These are phyloP conservation scores for Aphyosemion australe DNA, from an alignment of 2,113 vertebrate genomes.

Conservation along the genomic window DNA sequence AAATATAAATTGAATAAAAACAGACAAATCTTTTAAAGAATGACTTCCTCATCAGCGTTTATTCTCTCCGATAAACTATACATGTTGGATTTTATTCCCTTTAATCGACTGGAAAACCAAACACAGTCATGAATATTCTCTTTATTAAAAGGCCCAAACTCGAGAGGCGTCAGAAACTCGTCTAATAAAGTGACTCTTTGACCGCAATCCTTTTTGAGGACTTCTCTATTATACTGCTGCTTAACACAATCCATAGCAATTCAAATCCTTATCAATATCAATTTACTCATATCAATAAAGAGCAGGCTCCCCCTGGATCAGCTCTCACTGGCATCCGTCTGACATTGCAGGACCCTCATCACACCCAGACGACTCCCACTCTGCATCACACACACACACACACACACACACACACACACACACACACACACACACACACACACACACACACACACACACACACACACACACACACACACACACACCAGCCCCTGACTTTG, in stretches of 20 bases:
- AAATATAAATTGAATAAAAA: too few species aligned
- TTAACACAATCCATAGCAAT: conserved; percentile 85
- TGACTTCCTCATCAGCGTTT: too few species aligned
- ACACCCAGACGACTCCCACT: conserved; percentile 70
- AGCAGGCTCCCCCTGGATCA: conserved; percentile 85
- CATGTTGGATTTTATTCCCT: background rate
- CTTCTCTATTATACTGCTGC: conserved; percentile 84
- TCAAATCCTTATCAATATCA: conserved; percentile 96
- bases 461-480: conserved; percentile 49
- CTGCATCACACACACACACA: conserved; percentile 16
- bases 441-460: conserved; percentile 14
- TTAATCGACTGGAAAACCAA: background rate
- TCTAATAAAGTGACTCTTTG: conserved; percentile 73
- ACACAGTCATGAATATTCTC: background rate
- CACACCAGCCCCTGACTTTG: conserved; percentile 78
- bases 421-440: conserved; percentile 31
- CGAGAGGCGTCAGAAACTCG: conserved; percentile 49
- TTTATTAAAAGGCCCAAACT: conserved; percentile 27
- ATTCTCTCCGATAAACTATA: background rate
- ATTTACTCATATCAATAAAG: conserved; percentile 98
- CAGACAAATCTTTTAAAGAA: too few species aligned
- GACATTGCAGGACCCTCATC: conserved; percentile 78
- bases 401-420: conserved; percentile 5
- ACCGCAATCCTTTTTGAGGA: conserved; percentile 74
- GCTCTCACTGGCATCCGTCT: conserved; percentile 79